Conservation (phyloP, 2,797 vertebrate genomes). For the Pampus argenteus region DNA sequence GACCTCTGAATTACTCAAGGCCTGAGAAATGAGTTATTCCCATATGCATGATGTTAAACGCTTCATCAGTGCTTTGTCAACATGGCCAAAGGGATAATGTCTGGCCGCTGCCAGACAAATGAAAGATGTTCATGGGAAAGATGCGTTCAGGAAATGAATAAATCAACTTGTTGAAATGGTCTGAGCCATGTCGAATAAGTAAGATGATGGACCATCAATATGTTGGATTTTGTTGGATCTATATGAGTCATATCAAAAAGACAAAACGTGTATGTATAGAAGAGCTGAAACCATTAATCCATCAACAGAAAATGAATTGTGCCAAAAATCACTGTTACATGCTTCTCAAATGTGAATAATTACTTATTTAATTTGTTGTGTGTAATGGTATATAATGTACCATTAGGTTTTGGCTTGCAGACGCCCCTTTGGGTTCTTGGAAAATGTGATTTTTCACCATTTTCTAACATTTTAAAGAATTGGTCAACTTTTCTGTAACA, state of each 20-base stretch:
- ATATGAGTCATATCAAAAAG: background rate
- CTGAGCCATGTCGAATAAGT: background rate
- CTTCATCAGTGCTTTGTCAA: constrained; percentile 47
- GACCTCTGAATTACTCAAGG: constrained; percentile 55
- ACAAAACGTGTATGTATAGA: background rate
- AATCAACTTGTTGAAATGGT: constrained; percentile 14
- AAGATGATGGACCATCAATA: background rate
- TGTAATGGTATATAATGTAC: background rate
- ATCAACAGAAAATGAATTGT: background rate
- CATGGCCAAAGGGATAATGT: background rate
- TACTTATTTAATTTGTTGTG: background rate
- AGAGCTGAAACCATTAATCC: background rate
- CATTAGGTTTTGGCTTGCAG: background rate
- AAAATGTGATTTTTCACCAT: background rate
- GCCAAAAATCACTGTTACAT: background rate
- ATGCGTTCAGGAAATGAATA: constrained; percentile 26
- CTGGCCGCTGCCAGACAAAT: constrained; percentile 19
- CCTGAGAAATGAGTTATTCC: constrained; percentile 67
- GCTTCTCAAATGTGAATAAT: background rate
- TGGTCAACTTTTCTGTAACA: too few species aligned
- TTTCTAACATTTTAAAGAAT: background rate
- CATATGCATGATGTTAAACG: constrained; percentile 46
- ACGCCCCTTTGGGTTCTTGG: background rate
- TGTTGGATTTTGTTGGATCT: constrained; percentile 7
- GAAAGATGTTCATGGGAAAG: constrained; percentile 26